A percentile compares a stretch with the other conserved stretches of the same genome.
Conservation (phyloP, 2,113 vertebrate species). For the Poecile atricapillus region DNA sequence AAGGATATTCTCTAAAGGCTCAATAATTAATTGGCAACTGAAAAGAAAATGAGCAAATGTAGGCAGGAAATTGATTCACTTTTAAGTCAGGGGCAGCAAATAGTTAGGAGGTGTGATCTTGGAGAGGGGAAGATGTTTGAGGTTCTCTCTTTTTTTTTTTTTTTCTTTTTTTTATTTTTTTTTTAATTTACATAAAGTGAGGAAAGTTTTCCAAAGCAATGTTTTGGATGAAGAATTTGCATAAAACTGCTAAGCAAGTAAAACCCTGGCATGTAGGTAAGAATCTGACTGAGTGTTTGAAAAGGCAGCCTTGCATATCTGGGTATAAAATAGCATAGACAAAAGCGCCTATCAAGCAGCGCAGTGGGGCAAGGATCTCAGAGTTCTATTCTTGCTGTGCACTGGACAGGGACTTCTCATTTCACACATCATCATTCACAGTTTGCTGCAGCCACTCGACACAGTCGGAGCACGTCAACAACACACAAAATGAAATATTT, state of each 20-base stretch:
- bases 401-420: constrained; percentile 48
- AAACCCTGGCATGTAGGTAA: not conserved
- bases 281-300: not conserved
- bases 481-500: constrained; percentile 20
- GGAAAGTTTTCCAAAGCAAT: not conserved
- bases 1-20: not conserved
- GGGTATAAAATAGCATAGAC: not conserved
- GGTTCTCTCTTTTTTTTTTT: not conserved
- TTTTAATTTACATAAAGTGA: not conserved
- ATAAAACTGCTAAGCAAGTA: not conserved
- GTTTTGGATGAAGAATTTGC: not conserved
- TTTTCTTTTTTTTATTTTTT: too few species aligned
- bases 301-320: not conserved
- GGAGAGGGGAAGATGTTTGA: not conserved
- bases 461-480: not conserved
- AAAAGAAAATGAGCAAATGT: not conserved
- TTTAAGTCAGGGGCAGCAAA: not conserved
- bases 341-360: not conserved
- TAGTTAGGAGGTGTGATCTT: not conserved
- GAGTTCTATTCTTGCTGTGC: constrained; percentile 2
- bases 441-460: not conserved
- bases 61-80: not conserved
- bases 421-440: constrained; percentile 65
- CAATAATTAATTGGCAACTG: not conserved
- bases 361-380: not conserved